phyloP scores from a whole-genome alignment of 2,797 vertebrate species.

The Remorina albescens region DNA sequence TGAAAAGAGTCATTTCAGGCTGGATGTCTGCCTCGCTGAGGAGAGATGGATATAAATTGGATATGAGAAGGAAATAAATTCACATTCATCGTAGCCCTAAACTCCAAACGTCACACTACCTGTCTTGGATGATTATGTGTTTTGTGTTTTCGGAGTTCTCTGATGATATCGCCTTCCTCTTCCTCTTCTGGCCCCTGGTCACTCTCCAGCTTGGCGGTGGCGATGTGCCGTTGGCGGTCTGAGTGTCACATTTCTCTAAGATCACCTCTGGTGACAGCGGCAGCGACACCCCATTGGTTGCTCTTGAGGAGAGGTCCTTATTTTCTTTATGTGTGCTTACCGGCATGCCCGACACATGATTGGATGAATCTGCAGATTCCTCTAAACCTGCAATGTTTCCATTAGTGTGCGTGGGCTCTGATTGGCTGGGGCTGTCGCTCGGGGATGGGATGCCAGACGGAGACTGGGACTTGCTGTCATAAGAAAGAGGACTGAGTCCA shows the following conservation, averaged over 20 bases:
- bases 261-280: slow-evolving; percentile 12
- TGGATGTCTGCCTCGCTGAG: slow-evolving; percentile 74
- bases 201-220: slow-evolving; percentile 47
- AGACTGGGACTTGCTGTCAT: slow-evolving; percentile 43
- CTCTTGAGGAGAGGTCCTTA: not conserved
- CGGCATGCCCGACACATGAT: slow-evolving; percentile 4
- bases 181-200: slow-evolving; percentile 78
- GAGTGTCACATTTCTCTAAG: slow-evolving; percentile 13
- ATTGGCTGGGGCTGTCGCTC: slow-evolving; percentile 69
- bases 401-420: slow-evolving; percentile 51
- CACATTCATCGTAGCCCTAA: no score
- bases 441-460: slow-evolving; percentile 58
- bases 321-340: slow-evolving; percentile 29
- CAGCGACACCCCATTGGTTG: slow-evolving; percentile 35
- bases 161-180: slow-evolving; percentile 43
- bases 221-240: slow-evolving; percentile 60
- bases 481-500: slow-evolving; percentile 48
- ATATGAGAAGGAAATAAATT: no score
- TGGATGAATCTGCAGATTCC: slow-evolving; percentile 41
- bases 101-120: slow-evolving; percentile 45
- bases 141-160: slow-evolving; percentile 29
- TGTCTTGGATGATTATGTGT: slow-evolving; percentile 46
- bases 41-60: not conserved
- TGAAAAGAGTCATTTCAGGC: slow-evolving; percentile 76
- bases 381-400: not conserved